Conservation (phyloP, 2,797 vertebrate species). For the Amblyraja radiata region DNA sequence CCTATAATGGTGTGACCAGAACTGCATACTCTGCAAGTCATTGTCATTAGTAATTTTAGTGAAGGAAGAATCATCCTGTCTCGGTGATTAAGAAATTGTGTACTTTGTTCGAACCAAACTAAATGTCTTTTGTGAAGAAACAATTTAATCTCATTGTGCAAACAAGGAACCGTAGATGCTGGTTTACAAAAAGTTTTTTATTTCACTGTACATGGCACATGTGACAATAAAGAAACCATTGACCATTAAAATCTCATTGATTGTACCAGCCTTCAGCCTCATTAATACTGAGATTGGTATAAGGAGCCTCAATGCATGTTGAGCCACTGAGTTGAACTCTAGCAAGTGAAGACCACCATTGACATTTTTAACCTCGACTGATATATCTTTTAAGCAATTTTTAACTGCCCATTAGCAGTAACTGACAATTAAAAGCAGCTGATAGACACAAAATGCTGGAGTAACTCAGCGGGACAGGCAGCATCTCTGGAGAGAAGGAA, state of each 20-base stretch:
- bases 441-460: background rate
- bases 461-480: too few relatives aligned
- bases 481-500: too few relatives aligned
- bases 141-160: too few relatives aligned
- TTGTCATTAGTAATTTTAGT: background rate
- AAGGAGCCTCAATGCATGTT: background rate
- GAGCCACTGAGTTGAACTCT: background rate
- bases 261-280: background rate
- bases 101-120: background rate
- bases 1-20: too few relatives aligned
- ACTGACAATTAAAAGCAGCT: background rate
- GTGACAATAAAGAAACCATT: too few relatives aligned
- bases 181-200: too few relatives aligned
- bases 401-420: background rate
- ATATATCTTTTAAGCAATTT: background rate
- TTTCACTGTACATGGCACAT: too few relatives aligned
- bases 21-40: background rate
- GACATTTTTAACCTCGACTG: background rate
- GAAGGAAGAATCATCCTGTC: background rate
- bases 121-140: too few relatives aligned
- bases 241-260: background rate
- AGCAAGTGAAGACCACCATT: background rate
- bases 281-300: background rate
- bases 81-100: background rate
- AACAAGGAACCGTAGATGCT: too few relatives aligned